Evolutionary conservation across 2,888 invertebrate species (phyloP), one percentile per base, ranked within the genome.

Genomic region (Euplexia lucipara): DNA sequence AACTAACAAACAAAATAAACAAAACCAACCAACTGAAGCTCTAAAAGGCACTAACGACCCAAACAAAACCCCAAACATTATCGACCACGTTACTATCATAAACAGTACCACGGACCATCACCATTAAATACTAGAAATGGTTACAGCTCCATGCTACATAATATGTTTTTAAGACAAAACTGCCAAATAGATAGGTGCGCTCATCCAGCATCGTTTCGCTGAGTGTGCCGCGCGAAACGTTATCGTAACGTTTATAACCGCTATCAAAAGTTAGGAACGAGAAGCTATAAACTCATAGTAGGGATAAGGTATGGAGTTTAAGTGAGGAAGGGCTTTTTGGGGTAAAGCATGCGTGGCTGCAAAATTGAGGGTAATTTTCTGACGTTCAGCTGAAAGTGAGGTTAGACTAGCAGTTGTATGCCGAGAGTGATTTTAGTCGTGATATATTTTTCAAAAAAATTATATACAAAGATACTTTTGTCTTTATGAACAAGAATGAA

Each of bases 201-300:
- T 65, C 80, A 79, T 64, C 64, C 65, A 77, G n/a, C 58, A 66
- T 73, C 79, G 77, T 83, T 78, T 65, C 68, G 77, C 48, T 70
- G 76, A 69, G 70, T 70, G 67, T 57, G 59, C 78, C 76, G 67
- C 75, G 79, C 65, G 79, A 78, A 85, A 82, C 85, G 86, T 83
- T 87, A 87, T 85, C 88, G 86, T 91, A 88, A 91, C 86, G 82
- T 91, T 92, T 90, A 91, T 85, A 86, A 83, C 87, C 58, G 79
- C 81, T 83, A 88, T 91, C 85, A 90, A 89, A 89, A 87, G 83
- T 85, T 87, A 84, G 79, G 82, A 69, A 78, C 67, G 69, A 83
- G 82, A 70, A 77, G 66, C 77, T 81, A 74, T 89, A 85, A 90
- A 73, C 54, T 44, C 62, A 54, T 71, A 70, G 70, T 63, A 69